A percentile compares a stretch with the other conserved stretches of the same genome.
Conservation (phyloP, 37 sponge, comb jelly and placozoan genomes). For the Hormiphora californensis region DNA sequence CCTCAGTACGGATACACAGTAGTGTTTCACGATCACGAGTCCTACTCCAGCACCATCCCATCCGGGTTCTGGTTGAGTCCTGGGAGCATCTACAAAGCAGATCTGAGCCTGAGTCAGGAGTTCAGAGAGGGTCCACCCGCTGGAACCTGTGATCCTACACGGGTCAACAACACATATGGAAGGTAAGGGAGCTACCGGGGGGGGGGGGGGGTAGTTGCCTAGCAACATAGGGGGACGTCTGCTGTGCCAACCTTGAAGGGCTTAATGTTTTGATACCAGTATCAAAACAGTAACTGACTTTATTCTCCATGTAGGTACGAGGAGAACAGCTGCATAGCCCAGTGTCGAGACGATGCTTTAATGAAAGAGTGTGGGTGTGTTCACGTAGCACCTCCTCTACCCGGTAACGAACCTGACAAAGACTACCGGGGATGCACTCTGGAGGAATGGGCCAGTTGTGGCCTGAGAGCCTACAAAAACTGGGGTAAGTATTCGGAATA, state of each 20-base stretch:
- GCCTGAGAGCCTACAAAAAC: background rate
- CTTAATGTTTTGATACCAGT: no score
- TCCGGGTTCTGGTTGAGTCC: constrained; percentile 31
- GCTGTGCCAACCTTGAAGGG: no score
- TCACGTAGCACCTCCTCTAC: background rate
- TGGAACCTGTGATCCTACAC: background rate
- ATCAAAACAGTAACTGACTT: no score
- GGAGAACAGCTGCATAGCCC: constrained; percentile 49
- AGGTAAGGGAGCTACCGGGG: background rate
- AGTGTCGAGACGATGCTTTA: background rate
- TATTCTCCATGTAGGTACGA: no score
- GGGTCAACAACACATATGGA: constrained; percentile 29
- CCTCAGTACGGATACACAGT: constrained; percentile 35
- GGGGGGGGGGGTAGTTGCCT: no score
- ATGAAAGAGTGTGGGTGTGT: constrained; percentile 40
- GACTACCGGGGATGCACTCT: constrained; percentile 13
- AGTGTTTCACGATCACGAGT: constrained; percentile 39
- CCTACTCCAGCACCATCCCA: constrained; percentile 2
- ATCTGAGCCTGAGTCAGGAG: background rate
- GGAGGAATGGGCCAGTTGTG: constrained; percentile 18
- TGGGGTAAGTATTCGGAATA: constrained; percentile 26
- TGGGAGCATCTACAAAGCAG: constrained; percentile 4
- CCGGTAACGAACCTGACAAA: background rate
- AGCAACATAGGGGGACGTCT: no score
- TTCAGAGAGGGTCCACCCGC: constrained; percentile 22